Evolutionary conservation across 2,113 vertebrate species (phyloP).

Genomic region (Hucho hucho): DNA sequence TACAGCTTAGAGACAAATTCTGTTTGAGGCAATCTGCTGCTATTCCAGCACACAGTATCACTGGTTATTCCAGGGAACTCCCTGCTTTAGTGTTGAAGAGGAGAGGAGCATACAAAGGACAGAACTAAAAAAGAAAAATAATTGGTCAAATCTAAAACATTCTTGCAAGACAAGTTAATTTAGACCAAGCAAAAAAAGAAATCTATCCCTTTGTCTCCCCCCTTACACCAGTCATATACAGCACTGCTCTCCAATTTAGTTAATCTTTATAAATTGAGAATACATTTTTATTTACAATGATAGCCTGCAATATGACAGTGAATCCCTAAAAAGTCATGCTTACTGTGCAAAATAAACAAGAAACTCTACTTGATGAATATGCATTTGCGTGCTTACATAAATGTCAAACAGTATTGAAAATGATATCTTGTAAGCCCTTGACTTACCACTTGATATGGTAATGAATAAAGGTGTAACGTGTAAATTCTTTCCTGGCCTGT

Average conservation of each 20-base stretch:
- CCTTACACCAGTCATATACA: too few relatives aligned
- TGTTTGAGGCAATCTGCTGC: constrained; percentile 49
- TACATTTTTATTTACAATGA: not conserved
- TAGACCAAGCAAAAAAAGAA: constrained; percentile 7
- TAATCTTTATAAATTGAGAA: too few relatives aligned
- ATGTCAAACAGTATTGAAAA: not conserved
- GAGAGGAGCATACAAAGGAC: constrained; percentile 32
- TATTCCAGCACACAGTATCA: constrained; percentile 55
- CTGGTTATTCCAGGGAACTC: constrained; percentile 31
- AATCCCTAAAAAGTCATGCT: not conserved
- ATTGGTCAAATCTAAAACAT: constrained; percentile 32
- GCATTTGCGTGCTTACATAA: not conserved
- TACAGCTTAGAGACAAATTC: constrained; percentile 59
- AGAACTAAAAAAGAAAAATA: not conserved
- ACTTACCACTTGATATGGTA: not conserved
- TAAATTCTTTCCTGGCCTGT: constrained; percentile 4
- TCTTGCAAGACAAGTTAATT: constrained; percentile 45
- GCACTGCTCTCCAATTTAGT: too few relatives aligned
- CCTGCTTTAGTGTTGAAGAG: not conserved
- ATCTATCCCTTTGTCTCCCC: constrained; percentile 4
- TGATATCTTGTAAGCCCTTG: not conserved
- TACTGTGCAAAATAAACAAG: not conserved
- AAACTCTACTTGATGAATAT: not conserved
- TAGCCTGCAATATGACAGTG: not conserved
- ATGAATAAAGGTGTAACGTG: not conserved